Evolutionary conservation across 2,888 invertebrate genomes (phyloP), one percentile per base, ranked within the genome.

Genomic region (Tetragonisca angustula): DNA sequence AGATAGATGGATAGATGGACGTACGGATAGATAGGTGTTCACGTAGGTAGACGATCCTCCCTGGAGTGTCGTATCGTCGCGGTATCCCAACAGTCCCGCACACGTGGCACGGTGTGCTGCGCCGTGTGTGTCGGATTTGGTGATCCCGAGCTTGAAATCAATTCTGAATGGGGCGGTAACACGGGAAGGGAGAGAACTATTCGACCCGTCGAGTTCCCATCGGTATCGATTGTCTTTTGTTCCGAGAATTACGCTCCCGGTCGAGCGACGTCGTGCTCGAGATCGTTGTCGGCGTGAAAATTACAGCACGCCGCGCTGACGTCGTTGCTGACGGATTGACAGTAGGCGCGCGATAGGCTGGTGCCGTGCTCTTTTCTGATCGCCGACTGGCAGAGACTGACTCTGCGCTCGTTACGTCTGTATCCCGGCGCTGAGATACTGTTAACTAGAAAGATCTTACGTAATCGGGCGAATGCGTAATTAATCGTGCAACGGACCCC

Each of bases 11-110:
- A 21, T 36, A 69, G 76, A 77, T 64, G 76, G 64, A 77, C 77
- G 71, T 27, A 71, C 52, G 77, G 77, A 77, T 65, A 56, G 77
- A 77, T 77, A 76, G 81, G 64, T 69, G 65, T 78, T 76, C 56
- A 65, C 64, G 77, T 77, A 77, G 77, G 77, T 65, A 72, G 77
- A 64, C 71, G 78, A 88, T 86, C 81, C 85, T 88, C 89, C 87
- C 85, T 87, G 43, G 43, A 43, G 75, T 72, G 86, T 75, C 83
- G 85, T 79, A 76, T 72, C 67, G 79, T 83, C 72, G 74, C 73
- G 69, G 52, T 54, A 24, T 36, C 62, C 54, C 11, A 9, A 9
- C 43, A n/a, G 54, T 70, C n/a, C n/a, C n/a, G 52, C 61, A n/a
- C 36, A 52, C 59, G 36, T 68, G 56, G n/a, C 56, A 5, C 13